Conservation (phyloP, 2,888 invertebrate genomes). For the Adelognathus sp. region DNA sequence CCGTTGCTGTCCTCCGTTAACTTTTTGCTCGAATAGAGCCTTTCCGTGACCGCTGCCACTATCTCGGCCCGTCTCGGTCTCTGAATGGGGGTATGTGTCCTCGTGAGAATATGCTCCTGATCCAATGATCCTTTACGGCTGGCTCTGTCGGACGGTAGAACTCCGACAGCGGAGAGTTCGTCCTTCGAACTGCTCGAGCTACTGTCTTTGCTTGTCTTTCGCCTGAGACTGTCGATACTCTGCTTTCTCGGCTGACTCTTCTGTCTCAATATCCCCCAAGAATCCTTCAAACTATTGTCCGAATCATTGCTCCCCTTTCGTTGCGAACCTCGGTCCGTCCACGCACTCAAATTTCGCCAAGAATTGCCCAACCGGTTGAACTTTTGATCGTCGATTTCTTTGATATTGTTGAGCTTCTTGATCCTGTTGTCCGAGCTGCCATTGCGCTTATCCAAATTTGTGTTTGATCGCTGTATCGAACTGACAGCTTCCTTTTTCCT, state of each 20-base stretch:
- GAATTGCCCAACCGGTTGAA: slow-evolving; percentile 28
- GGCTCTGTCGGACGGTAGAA: slow-evolving; percentile 58
- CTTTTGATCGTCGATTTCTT: slow-evolving; percentile 68
- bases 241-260: slow-evolving; percentile 63
- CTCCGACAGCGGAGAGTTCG: slow-evolving; percentile 66
- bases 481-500: slow-evolving; percentile 59
- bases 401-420: slow-evolving; percentile 71
- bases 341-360: slow-evolving; percentile 58
- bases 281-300: slow-evolving; percentile 66
- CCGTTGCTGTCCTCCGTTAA: slow-evolving; percentile 65
- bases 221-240: slow-evolving; percentile 70
- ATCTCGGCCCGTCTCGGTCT: slow-evolving; percentile 85
- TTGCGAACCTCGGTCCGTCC: slow-evolving; percentile 59
- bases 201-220: slow-evolving; percentile 74
- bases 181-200: slow-evolving; percentile 74
- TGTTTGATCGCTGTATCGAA: slow-evolving; percentile 67
- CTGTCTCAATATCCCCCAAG: slow-evolving; percentile 20
- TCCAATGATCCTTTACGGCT: slow-evolving; percentile 69
- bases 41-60: slow-evolving; percentile 87
- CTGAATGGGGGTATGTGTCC: slow-evolving; percentile 71
- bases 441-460: slow-evolving; percentile 66
- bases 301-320: slow-evolving; percentile 71
- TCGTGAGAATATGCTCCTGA: slow-evolving; percentile 61
- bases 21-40: slow-evolving; percentile 84
- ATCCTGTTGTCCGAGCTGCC: slow-evolving; percentile 55